Evolutionary conservation across 2,797 vertebrate species (phyloP).

Genomic region (Xenops minutus): DNA sequence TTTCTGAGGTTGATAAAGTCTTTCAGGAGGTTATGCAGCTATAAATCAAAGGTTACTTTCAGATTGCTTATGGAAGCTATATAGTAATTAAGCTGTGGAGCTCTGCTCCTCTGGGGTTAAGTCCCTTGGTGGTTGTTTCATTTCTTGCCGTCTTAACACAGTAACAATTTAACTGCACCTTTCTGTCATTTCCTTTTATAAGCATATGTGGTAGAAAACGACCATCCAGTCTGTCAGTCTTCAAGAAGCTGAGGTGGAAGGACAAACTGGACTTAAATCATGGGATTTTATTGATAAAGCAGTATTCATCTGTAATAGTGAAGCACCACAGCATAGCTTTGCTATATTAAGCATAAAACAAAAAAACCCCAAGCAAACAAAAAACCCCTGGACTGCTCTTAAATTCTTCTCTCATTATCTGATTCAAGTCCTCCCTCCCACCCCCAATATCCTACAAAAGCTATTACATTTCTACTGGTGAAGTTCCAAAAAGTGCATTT

Average conservation of each 20-base stretch:
- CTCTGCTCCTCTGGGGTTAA: not conserved
- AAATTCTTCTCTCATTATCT: not conserved
- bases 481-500: not conserved
- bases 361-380: not conserved
- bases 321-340: not conserved
- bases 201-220: not conserved
- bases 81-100: slow-evolving; percentile 19
- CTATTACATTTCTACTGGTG: not conserved
- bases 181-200: not conserved
- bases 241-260: not conserved
- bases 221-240: not conserved
- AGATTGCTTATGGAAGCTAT: not conserved
- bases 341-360: not conserved
- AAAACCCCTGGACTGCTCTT: not conserved
- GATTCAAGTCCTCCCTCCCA: not conserved
- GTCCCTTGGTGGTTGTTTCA: not conserved
- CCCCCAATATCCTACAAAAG: not conserved
- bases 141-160: not conserved
- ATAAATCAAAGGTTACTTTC: slow-evolving; percentile 69
- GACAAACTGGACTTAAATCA: not conserved
- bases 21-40: slow-evolving; percentile 8
- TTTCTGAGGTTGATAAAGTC: slow-evolving; percentile 28
- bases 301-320: not conserved
- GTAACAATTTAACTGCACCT: not conserved
- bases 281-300: not conserved